phyloP scores from a whole-genome alignment of 1,140 invertebrate genomes.

The Amyelois transitella region DNA sequence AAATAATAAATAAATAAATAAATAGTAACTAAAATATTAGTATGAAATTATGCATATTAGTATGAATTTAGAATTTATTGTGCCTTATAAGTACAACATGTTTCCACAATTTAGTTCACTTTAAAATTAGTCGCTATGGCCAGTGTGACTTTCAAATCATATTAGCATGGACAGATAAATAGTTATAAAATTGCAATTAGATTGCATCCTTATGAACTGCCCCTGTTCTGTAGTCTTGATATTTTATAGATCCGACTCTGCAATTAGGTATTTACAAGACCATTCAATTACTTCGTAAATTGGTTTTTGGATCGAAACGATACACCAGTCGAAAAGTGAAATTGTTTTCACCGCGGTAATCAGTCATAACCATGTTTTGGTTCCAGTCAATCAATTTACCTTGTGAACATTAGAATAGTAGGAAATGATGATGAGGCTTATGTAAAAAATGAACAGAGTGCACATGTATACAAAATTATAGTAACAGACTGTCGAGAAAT shows the following conservation, averaged over 20 bases:
- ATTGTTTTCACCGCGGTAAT: neutral
- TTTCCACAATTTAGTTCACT: no score
- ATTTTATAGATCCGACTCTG: neutral
- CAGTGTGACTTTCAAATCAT: no score
- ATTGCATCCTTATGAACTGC: no score
- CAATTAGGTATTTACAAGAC: neutral
- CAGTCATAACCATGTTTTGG: neutral
- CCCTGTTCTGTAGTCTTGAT: no score
- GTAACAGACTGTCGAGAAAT: conserved; percentile 12
- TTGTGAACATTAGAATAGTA: neutral
- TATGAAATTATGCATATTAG: no score
- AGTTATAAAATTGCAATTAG: no score
- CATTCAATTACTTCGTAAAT: neutral
- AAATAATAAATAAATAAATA: no score
- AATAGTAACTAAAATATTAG: no score
- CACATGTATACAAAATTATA: conserved; percentile 12
- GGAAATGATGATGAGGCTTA: conserved; percentile 2
- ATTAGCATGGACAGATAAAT: neutral
- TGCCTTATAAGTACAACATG: no score
- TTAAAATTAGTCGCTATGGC: no score
- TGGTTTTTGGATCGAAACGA: neutral
- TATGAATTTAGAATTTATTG: no score
- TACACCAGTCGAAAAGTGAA: neutral
- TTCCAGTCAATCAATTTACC: conserved; percentile 5
- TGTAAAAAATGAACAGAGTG: conserved; percentile 14